Percentiles rank a stretch among this genome's conserved stretches.
Evolutionary conservation across 2,113 vertebrate species (phyloP).

Genomic region (human): GRCh38 chr6:121175001-121175500

Average conservation of each 20-base stretch:
- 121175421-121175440: neutral
- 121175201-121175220: neutral
- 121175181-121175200: neutral
- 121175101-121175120: neutral
- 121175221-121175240: neutral
- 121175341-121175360: neutral
- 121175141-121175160: neutral
- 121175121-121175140: neutral
- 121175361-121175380: neutral
- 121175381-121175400: neutral
- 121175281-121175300: neutral
- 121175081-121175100: neutral
- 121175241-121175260: neutral
- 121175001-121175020: no score
- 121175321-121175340: neutral
- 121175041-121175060: neutral
- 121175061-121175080: neutral
- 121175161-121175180: neutral
- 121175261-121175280: neutral
- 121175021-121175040: no score
- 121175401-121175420: slow-evolving; percentile 18
- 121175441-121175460: slow-evolving; percentile 35
- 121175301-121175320: neutral
- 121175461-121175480: slow-evolving; percentile 17
- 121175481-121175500: neutral